phyloP scores from a whole-genome alignment of 2,888 invertebrate genomes.

The Pinctada fucata region DNA sequence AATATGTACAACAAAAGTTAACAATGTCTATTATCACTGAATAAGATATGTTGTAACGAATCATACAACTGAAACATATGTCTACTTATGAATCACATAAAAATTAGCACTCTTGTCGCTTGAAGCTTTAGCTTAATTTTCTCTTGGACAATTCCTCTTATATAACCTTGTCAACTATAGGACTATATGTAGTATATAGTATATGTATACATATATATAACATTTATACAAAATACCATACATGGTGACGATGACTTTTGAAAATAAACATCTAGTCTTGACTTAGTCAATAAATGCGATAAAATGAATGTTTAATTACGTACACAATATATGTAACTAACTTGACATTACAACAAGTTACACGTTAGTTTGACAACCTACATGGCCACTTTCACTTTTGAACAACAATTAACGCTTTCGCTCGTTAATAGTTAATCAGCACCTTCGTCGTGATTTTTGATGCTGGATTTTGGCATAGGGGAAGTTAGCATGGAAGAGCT shows the following conservation, averaged over 20 bases:
- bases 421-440: background rate
- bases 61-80: background rate
- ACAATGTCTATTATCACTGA: conserved; percentile 8
- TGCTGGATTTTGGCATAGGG: conserved; percentile 43
- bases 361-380: background rate
- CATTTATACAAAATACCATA: conserved; percentile 9
- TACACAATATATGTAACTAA: background rate
- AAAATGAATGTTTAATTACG: background rate
- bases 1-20: conserved; percentile 23
- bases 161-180: too few relatives aligned
- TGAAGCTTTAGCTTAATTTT: background rate
- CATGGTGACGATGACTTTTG: background rate
- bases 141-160: too few relatives aligned
- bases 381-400: background rate
- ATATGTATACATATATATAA: background rate
- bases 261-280: conserved; percentile 7
- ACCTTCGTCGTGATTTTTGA: conserved; percentile 22
- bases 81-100: background rate
- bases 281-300: background rate
- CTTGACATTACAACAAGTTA: background rate
- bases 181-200: too few relatives aligned
- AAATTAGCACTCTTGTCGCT: background rate
- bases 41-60: conserved; percentile 9
- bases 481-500: conserved; percentile 48
- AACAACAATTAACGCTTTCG: too few relatives aligned